phyloP scores from a whole-genome alignment of 1,140 invertebrate genomes.

The Brachionus koreanus region DNA sequence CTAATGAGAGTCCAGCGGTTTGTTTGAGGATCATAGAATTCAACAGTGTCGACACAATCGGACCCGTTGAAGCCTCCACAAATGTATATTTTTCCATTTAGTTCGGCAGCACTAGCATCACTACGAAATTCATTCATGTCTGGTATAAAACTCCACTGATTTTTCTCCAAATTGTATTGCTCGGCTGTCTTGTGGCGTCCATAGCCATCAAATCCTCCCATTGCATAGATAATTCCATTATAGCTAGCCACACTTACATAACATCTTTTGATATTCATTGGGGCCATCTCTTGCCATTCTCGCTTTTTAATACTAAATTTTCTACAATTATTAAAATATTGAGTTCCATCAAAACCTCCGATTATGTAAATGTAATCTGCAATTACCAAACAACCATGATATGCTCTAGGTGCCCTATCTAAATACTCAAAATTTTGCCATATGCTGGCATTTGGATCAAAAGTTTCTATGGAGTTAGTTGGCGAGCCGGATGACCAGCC shows the following conservation, averaged over 20 bases:
- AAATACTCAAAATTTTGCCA: constrained; percentile 4
- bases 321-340: constrained; percentile 49
- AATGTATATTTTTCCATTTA: constrained; percentile 53
- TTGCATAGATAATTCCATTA: constrained; percentile 73
- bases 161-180: constrained; percentile 54
- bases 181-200: constrained; percentile 60
- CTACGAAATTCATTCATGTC: constrained; percentile 59
- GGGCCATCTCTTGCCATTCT: constrained; percentile 47
- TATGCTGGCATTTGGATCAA: constrained; percentile 60
- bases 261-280: constrained; percentile 47
- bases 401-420: constrained; percentile 46
- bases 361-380: constrained; percentile 48
- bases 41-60: constrained; percentile 77
- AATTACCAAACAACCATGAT: constrained; percentile 48
- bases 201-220: constrained; percentile 63
- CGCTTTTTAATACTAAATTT: constrained; percentile 47
- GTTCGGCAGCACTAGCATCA: constrained; percentile 50
- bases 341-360: constrained; percentile 50
- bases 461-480: constrained; percentile 71
- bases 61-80: constrained; percentile 82
- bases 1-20: constrained; percentile 80
- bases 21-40: constrained; percentile 74
- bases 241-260: constrained; percentile 67
- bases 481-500: constrained; percentile 71
- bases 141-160: constrained; percentile 60